phyloP scores from a whole-genome alignment of 2,113 vertebrate species.

The Macroglossus sobrinus region DNA sequence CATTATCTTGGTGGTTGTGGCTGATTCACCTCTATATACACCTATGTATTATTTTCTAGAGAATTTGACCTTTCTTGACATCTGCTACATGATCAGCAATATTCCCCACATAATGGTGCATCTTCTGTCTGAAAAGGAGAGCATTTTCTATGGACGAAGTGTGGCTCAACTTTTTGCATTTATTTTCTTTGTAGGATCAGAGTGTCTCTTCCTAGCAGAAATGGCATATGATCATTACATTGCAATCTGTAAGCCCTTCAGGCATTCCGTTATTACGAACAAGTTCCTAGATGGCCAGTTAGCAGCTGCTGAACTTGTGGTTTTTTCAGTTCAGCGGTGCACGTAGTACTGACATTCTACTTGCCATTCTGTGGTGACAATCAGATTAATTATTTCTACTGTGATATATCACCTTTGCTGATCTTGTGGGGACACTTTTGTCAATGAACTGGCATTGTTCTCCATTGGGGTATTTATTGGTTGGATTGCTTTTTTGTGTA shows the following conservation, averaged over 20 bases:
- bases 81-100: conserved; percentile 50
- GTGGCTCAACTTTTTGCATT: conserved; percentile 62
- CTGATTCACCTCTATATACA: conserved; percentile 21
- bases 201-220: conserved; percentile 43
- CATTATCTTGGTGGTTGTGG: conserved; percentile 11
- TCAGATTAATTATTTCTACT: conserved; percentile 55
- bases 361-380: conserved; percentile 52
- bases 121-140: conserved; percentile 30
- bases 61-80: conserved; percentile 56
- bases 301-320: conserved; percentile 53
- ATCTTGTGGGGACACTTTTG: conserved; percentile 42
- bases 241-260: conserved; percentile 64
- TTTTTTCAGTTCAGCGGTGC: conserved; percentile 61
- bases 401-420: conserved; percentile 48
- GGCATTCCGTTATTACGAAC: conserved; percentile 50
- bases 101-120: conserved; percentile 57
- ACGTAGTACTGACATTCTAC: background rate
- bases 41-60: conserved; percentile 57
- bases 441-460: conserved; percentile 35
- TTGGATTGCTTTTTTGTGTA: conserved; percentile 45
- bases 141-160: conserved; percentile 27
- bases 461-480: conserved; percentile 22
- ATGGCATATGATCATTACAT: conserved; percentile 71
- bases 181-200: conserved; percentile 41
- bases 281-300: background rate